These are phyloP conservation scores for Drosophila athabasca DNA, from an alignment of 1,140 invertebrate genomes.

Conservation along the genomic window DNA sequence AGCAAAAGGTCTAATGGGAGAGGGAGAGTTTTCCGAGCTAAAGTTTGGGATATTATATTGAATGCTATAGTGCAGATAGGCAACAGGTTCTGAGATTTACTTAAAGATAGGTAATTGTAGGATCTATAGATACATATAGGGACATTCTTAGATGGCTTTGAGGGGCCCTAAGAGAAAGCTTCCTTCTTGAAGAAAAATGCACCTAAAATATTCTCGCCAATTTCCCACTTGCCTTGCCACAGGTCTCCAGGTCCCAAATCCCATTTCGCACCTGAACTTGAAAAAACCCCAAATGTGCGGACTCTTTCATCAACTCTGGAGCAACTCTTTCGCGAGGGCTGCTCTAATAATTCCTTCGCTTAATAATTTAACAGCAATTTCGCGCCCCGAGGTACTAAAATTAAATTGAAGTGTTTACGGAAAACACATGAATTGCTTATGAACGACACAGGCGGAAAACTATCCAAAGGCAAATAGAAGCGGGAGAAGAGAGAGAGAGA, in stretches of 20 bases:
- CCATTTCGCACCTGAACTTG: constrained; percentile 47
- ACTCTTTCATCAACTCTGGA: too few relatives aligned
- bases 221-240: neutral
- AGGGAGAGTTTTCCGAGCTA: too few relatives aligned
- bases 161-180: too few relatives aligned
- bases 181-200: too few relatives aligned
- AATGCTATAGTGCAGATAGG: too few relatives aligned
- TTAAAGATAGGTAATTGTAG: too few relatives aligned
- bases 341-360: constrained; percentile 72
- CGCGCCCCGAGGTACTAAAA: constrained; percentile 75
- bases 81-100: too few relatives aligned
- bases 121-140: too few relatives aligned
- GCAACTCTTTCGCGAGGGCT: constrained; percentile 4
- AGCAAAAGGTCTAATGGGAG: too few relatives aligned
- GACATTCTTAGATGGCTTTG: too few relatives aligned
- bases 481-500: neutral
- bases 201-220: too few relatives aligned
- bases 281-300: constrained; percentile 3
- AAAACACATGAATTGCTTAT: constrained; percentile 81
- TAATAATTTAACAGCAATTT: constrained; percentile 78
- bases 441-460: constrained; percentile 58
- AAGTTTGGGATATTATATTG: too few relatives aligned
- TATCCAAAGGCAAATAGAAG: constrained; percentile 26
- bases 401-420: constrained; percentile 80
- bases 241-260: constrained; percentile 22